Percentiles rank a stretch among this genome's conserved stretches.
Conservation (phyloP, 64 coral and sea anemone species). For the Pocillopora damicornis region DNA sequence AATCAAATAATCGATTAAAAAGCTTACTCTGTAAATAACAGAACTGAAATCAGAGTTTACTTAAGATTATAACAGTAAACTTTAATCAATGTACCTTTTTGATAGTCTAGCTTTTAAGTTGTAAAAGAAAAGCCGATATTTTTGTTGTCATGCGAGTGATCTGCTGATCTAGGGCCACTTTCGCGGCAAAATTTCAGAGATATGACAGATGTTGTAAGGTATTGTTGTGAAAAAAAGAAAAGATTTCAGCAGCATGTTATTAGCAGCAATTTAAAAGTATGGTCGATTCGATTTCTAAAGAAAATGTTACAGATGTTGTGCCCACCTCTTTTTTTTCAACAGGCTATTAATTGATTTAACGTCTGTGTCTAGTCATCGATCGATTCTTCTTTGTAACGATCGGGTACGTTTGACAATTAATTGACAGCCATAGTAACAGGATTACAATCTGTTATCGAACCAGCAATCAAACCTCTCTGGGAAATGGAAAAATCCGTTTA, state of each 20-base stretch:
- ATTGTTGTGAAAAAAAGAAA: not conserved
- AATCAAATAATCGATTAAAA: constrained; percentile 10
- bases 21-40: not conserved
- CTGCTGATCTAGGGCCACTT: not conserved
- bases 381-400: not conserved
- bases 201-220: not conserved
- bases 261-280: not conserved
- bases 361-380: not conserved
- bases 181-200: constrained; percentile 13
- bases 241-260: not conserved
- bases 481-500: not conserved
- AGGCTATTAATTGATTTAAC: not conserved
- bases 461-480: not conserved
- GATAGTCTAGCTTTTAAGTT: not conserved
- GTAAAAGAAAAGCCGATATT: not conserved
- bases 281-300: not conserved
- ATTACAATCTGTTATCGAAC: constrained; percentile 1
- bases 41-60: constrained; percentile 17
- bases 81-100: not conserved
- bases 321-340: not conserved
- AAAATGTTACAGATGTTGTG: not conserved
- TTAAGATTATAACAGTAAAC: not conserved
- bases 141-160: not conserved
- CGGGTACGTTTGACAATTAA: not conserved
- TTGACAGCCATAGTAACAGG: not conserved